Percentiles rank a stretch among this genome's conserved stretches.
Evolutionary conservation across 2,113 vertebrate species (phyloP).

Genomic region (Pomatostomus ruficeps): DNA sequence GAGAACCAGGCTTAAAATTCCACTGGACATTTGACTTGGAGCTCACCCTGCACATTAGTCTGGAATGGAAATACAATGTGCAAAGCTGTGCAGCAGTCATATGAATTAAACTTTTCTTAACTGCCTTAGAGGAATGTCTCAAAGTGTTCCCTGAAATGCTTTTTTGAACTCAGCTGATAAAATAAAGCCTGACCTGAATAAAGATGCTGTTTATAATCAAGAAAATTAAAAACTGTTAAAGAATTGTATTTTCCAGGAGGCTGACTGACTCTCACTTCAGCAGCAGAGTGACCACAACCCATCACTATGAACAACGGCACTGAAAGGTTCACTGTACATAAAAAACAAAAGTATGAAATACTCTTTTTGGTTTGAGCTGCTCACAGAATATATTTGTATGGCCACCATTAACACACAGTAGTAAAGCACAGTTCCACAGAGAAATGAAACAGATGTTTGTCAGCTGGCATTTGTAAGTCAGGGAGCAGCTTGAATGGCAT

Average conservation of each 20-base stretch:
- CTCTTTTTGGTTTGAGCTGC: background rate
- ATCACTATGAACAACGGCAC: background rate
- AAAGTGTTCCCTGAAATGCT: background rate
- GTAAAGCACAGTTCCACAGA: background rate
- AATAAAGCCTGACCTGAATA: background rate
- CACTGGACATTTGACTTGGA: background rate
- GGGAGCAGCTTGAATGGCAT: background rate
- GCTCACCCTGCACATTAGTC: background rate
- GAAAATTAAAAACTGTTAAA: background rate
- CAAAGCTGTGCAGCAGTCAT: background rate
- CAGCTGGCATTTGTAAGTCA: background rate
- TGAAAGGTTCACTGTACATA: background rate
- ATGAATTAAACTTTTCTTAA: background rate
- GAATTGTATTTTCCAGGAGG: background rate
- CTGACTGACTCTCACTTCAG: background rate
- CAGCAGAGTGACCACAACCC: background rate
- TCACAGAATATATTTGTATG: background rate
- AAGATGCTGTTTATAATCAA: background rate
- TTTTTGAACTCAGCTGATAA: background rate
- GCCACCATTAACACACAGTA: background rate
- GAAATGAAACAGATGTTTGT: background rate
- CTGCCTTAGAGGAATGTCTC: background rate
- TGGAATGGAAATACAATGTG: background rate
- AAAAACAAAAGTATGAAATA: background rate
- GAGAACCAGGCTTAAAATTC: background rate